These are phyloP conservation scores for Cladopsammia gracilis DNA, from an alignment of 64 coral and sea anemone genomes.

Conservation along the genomic window DNA sequence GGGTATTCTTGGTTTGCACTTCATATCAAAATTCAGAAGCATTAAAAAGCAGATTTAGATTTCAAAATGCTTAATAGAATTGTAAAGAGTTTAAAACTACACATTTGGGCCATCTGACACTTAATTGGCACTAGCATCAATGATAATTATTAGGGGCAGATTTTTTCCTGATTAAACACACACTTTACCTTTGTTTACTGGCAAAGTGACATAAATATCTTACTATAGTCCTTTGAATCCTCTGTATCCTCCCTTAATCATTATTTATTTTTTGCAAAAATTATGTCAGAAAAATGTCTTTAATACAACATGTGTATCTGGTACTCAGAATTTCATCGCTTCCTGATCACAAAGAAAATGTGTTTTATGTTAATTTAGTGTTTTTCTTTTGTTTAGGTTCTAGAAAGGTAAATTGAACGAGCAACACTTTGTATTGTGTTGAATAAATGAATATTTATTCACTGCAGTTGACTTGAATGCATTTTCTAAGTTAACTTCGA, in stretches of 20 bases:
- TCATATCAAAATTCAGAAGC: no score
- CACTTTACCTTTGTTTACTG: background rate
- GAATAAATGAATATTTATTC: conserved; percentile 4
- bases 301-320: no score
- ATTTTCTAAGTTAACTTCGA: no score
- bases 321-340: no score
- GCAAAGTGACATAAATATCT: background rate
- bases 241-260: background rate
- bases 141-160: background rate
- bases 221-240: background rate
- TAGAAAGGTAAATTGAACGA: background rate
- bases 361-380: conserved; percentile 1
- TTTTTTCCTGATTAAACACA: background rate
- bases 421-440: background rate
- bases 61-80: no score
- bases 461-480: no score
- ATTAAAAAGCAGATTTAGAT: no score
- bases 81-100: background rate
- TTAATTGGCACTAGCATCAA: background rate
- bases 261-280: no score
- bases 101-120: background rate
- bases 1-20: no score
- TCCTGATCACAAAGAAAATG: background rate
- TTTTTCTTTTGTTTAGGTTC: background rate
- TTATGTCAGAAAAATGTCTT: no score